These are phyloP conservation scores for Himantopus leucocephalus DNA, from an alignment of 2,113 vertebrate species.

Conservation along the genomic window DNA sequence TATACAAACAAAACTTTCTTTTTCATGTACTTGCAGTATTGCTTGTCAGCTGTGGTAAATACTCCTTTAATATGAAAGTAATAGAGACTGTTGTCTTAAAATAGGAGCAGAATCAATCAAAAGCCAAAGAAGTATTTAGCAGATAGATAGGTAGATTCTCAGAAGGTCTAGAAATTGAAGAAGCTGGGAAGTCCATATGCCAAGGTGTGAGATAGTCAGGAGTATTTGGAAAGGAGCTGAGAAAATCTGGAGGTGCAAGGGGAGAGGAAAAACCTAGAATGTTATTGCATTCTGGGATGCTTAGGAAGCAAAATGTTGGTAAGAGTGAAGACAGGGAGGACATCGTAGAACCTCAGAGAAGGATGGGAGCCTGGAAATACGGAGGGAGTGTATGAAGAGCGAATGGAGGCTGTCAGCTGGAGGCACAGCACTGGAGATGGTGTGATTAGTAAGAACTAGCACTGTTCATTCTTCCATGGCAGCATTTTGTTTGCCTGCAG, in stretches of 20 bases:
- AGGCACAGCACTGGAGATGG: neutral
- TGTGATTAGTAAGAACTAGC: neutral
- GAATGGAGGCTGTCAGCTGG: neutral
- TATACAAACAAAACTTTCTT: neutral
- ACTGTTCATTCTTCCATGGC: neutral
- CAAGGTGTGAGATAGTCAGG: constrained; percentile 4
- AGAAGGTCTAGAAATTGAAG: constrained; percentile 24
- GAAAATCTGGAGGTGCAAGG: neutral
- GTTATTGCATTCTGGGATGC: neutral
- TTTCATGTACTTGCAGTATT: neutral
- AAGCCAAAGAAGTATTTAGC: neutral
- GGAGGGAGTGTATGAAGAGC: neutral
- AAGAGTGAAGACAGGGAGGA: neutral
- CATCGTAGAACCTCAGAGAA: neutral
- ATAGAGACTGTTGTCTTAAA: neutral
- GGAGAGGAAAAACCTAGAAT: neutral
- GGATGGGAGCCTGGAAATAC: neutral
- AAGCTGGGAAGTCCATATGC: neutral
- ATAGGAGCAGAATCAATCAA: neutral
- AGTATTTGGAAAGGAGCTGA: neutral
- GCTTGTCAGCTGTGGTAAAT: neutral
- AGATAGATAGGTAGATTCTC: neutral
- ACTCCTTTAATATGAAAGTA: neutral
- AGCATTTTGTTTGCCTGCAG: neutral
- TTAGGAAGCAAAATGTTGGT: neutral